phyloP scores from a whole-genome alignment of 2,888 invertebrate genomes.

The Noctua pronuba region DNA sequence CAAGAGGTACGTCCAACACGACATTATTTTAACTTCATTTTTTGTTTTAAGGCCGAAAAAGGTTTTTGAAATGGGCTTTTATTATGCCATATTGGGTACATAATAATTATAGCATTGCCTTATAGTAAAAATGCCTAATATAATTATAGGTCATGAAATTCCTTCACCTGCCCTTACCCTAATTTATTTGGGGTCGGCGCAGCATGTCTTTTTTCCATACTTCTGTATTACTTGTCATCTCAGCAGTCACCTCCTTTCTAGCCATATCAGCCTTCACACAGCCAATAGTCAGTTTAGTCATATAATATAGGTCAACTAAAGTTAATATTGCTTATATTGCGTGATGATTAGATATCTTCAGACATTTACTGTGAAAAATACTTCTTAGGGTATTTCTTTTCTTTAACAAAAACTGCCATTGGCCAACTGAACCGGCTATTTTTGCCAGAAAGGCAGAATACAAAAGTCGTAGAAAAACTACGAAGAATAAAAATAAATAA shows the following conservation, averaged over 20 bases:
- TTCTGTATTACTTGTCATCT: not conserved
- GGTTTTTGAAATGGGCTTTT: not conserved
- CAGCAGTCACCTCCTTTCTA: not conserved
- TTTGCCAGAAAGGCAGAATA: conserved; percentile 10
- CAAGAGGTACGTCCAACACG: not conserved
- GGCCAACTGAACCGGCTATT: not conserved
- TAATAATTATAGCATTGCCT: not conserved
- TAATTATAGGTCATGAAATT: not conserved
- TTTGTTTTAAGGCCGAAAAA: not conserved
- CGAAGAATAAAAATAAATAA: conserved; percentile 39
- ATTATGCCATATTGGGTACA: not conserved
- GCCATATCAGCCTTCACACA: not conserved
- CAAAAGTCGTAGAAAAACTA: conserved; percentile 24
- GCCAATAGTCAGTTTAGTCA: not conserved
- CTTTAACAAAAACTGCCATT: conserved; percentile 2
- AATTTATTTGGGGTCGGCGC: no score
- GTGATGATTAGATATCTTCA: not conserved
- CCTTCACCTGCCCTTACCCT: no score
- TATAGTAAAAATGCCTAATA: not conserved
- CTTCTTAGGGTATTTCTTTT: conserved; percentile 8
- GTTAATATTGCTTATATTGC: not conserved
- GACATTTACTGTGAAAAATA: not conserved
- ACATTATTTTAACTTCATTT: conserved; percentile 4
- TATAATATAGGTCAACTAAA: not conserved
- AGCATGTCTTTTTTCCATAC: not conserved